Evolutionary conservation across 2,888 invertebrate species (phyloP), one percentile per base, ranked within the genome.

Genomic region (Charanyca ferruginea): DNA sequence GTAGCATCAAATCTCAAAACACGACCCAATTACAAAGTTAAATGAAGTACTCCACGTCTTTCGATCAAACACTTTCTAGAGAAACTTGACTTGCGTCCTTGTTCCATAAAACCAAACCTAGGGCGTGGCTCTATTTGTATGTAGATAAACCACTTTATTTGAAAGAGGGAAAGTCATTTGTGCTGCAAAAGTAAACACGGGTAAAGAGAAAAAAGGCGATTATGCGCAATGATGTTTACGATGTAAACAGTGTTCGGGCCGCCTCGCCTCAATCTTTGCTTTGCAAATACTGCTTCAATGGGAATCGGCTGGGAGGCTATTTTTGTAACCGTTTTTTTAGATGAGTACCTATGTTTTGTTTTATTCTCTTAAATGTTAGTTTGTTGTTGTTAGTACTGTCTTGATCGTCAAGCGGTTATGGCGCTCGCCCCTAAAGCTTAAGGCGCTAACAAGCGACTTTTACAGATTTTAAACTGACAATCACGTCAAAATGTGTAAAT

Each of bases 191-290:
- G 86, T 81, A 85, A 87, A 88, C 81, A 85, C 74, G 81, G 65
- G 54, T 58, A 79, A 83, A 86, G 88, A 89, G 88, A 88, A 90
- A 89, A 87, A 90, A 89, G 89, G 83, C 88, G 90, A 92, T 92
- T 92, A 93, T 90, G 89, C 89, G 86, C 88, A 89, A 89, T 86
- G 90, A 86, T 91, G 91, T 93, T 93, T 88, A 85, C 89, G 80
- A 61, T 85, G 90, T 85, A 90, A 91, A 93, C 88, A 91, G 81
- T 79, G 76, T 85, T 82, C 73, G 80, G 75, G 82, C 80, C 83
- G 66, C 60, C 35, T 67, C 85, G 81, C 83, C 84, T 86, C 89
- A 87, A 91, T 91, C 90, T 91, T 88, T 88, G 83, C 85, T 85
- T 77, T 67, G 87, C 85, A 92, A 93, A 92, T 87, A 92, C 78